These are phyloP conservation scores for Deroplatys truncata DNA, from an alignment of 2,888 invertebrate species.

Conservation along the genomic window DNA sequence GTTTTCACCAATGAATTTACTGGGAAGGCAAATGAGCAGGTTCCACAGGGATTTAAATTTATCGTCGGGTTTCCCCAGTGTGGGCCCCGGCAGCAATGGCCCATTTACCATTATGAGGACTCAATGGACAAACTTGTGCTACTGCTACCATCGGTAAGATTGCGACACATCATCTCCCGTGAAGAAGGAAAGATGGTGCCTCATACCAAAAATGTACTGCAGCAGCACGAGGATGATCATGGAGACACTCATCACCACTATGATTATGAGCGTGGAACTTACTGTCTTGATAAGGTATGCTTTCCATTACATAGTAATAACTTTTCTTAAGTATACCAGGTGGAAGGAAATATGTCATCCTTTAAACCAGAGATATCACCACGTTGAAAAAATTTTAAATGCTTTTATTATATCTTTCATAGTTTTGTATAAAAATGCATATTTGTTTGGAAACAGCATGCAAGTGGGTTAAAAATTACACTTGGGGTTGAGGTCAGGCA, in stretches of 20 bases:
- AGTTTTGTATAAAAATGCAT: too few relatives aligned
- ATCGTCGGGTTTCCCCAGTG: conserved; percentile 61
- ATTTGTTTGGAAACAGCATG: too few relatives aligned
- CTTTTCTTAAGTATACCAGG: too few relatives aligned
- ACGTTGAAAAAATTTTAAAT: too few relatives aligned
- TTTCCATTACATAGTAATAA: not conserved
- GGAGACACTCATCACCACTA: conserved; percentile 56
- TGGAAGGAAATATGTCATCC: too few relatives aligned
- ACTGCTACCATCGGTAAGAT: conserved; percentile 63
- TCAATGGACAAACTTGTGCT: conserved; percentile 56
- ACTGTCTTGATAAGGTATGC: conserved; percentile 74
- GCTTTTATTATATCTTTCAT: too few relatives aligned
- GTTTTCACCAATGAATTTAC: conserved; percentile 58
- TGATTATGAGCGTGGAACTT: conserved; percentile 70
- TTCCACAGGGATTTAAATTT: conserved; percentile 35
- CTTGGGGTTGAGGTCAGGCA: too few relatives aligned
- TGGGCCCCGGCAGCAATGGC: conserved; percentile 63
- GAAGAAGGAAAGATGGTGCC: not conserved
- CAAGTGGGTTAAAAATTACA: too few relatives aligned
- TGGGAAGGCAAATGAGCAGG: conserved; percentile 53
- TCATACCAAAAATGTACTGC: not conserved
- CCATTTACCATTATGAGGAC: conserved; percentile 59
- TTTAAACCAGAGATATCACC: too few relatives aligned
- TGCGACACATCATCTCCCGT: conserved; percentile 57
- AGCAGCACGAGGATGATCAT: conserved; percentile 42